Evolutionary conservation across 2,113 vertebrate genomes (phyloP), one percentile per base, ranked within the genome.

Genomic region (Chaenogobius annularis): DNA sequence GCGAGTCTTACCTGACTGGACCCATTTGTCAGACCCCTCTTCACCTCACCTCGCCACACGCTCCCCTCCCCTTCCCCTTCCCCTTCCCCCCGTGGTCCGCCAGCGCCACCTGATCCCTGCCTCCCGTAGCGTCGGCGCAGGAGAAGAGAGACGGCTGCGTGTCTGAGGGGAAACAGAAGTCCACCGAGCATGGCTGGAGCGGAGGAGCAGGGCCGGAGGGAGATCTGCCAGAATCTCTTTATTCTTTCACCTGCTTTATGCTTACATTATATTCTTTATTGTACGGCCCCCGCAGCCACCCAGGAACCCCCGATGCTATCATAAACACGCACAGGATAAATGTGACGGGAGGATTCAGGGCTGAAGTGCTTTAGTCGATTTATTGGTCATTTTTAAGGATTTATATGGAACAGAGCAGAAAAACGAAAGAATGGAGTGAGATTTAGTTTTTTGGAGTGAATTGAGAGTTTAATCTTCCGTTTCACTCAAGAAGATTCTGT

Each of bases 21-120:
- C 84, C 88, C 79, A 85, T 92, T 92, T 90, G 87, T 92, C 90
- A 91, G 68, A 64, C 73, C 67, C 66, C 63, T 46, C 44, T 1
- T 46, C 44, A 46, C 69, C 67, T n/a, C 75, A 17, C 75, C 75
- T 77, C 69, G 62, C 47, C 71, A 31, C 58, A n/a, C 63, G 48
- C 66, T 54, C 69, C 73, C 72, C 26, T 19, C 47, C 52, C n/a
- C n/a, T n/a, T n/a, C n/a, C n/a, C n/a, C n/a, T n/a, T n/a, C n/a
- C n/a, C n/a, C n/a, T n/a, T n/a, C n/a, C n/a, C n/a, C n/a, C n/a
- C 48, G 48, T 3, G 15, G 58, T 83, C 75, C 73, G 68, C 79
- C 74, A 74, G 76, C 70, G 69, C 81, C 88, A 89, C 89, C 90
- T 90, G 88, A 87, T 87, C 75, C 77, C 79, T 74, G 77, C 76